Evolutionary conservation across 2,113 vertebrate species (phyloP), one percentile per base, ranked within the genome.

Genomic region (Fulmarus glacialis): DNA sequence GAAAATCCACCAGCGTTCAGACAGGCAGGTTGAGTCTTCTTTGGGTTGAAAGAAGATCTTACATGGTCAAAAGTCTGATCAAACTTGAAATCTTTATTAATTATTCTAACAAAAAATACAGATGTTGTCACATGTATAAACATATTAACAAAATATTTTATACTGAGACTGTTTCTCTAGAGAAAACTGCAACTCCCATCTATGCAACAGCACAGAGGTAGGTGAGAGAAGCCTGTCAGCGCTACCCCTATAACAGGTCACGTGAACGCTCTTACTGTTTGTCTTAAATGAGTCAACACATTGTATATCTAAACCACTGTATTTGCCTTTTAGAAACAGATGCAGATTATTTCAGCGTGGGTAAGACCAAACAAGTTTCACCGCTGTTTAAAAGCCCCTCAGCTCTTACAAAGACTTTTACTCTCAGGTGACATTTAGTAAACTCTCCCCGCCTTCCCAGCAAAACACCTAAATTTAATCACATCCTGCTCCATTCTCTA

Each of bases 21-120:
- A 29, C 8, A 26, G 8, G 38, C 0, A 0, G 12, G 12, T 29
- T 82, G 47, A 8, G 20, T 32, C 26, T 8, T 43, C n/a, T 40
- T 88, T 34, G 52, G 24, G 32, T 42, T 80, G 29, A 86, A 90
- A 64, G 20, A 24, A 79, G 29, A 13, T 43, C 47, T 86, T 52
- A 32, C 3, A 7, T 4, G 12, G 13, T 64, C 29, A 64, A n/a
- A 94, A 83, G 40, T 60, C 22, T 59, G 34, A 72, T 38, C 13
- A 32, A 81, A 64, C 21, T 68, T 89, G n/a, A 34, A 60, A 3
- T 50, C 52, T 82, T 85, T 59, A 82, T 71, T 38, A 59, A 75
- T 32, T 73, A 17, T 32, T 43, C 10, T 36, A 66, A 83, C 50
- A 30, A 59, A 87, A 91, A 90, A 21, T 27, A 19, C 12, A 47